Conservation (phyloP, 2,888 invertebrate species). For the Marasmarcha lunaedactyla region DNA sequence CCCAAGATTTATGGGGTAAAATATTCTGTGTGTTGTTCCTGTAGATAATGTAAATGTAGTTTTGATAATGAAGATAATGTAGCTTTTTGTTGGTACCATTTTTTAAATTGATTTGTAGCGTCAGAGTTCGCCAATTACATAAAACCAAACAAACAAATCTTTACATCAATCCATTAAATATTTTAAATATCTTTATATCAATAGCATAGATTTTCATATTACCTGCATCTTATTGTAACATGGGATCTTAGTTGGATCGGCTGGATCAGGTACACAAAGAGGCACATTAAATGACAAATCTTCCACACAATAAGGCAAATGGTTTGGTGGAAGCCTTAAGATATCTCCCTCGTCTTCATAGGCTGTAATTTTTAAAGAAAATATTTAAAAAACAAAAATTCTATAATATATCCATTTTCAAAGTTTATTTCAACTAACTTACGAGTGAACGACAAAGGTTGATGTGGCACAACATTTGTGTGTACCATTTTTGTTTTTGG, state of each 20-base stretch:
- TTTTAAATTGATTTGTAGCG: no score
- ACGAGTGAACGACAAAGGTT: constrained; percentile 57
- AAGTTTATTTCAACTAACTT: constrained; percentile 21
- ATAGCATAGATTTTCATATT: constrained; percentile 8
- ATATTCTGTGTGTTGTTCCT: no score
- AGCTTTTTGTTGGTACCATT: no score
- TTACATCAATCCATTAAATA: constrained; percentile 2
- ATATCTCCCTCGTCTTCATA: constrained; percentile 72
- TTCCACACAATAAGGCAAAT: constrained; percentile 62
- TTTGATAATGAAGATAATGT: no score
- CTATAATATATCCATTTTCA: neutral
- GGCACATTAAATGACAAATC: constrained; percentile 67
- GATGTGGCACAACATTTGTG: constrained; percentile 52
- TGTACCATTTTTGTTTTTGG: constrained; percentile 64
- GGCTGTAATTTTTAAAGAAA: constrained; percentile 40
- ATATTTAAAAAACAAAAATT: neutral
- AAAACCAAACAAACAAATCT: no score
- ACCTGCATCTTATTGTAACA: constrained; percentile 79
- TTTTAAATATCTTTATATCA: constrained; percentile 8
- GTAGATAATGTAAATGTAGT: no score
- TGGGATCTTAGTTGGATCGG: constrained; percentile 70
- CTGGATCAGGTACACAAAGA: constrained; percentile 73
- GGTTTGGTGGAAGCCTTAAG: constrained; percentile 47
- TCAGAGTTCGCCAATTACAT: no score
- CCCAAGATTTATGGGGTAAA: no score